Evolutionary conservation across 2,113 vertebrate species (phyloP), one percentile per base, ranked within the genome.

Genomic region (Triplophysa dalaica): DNA sequence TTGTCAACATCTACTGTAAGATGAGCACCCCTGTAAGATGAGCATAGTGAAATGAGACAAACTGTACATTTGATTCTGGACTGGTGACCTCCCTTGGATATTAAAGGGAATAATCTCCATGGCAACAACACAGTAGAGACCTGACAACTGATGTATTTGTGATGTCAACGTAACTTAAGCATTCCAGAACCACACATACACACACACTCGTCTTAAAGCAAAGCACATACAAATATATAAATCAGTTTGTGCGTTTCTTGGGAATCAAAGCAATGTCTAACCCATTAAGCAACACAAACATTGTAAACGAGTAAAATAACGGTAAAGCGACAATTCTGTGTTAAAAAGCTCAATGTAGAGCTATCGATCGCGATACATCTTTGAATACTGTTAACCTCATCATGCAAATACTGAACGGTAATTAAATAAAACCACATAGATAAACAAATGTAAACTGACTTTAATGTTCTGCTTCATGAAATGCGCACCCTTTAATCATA

Each of bases 101-200:
- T 58, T 22, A 74, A 26, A 68, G 70, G 4, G 26, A 65, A 38
- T 58, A 29, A 45, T 83, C 60, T 75, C 77, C 83, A 84, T 84
- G 67, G 83, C 62, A 81, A 84, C 78, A 62, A 70, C 21, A 17
- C 29, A 41, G 58, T 22, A 33, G 64, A 56, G 48, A 78, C 63
- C 54, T 56, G 70, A 65, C 79, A 75, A 69, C 29, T 11, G 74
- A 63, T 33, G 45, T 12, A 29, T 58, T n/a, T 4, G 24, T 26
- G n/a, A 70, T 56, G 29, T 61, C 38, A 67, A 43, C 16, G 16
- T 56, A 63, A 70, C 45, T n/a, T 45, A 70, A 38, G 60, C 66
- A 43, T 62, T 14, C 78, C 22, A 26, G 21, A 24, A 29, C 6
- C 0, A 77, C 16, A 52, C 41, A 52, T 4, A 33, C 72, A 21